Conservation (phyloP, 2,113 vertebrate species). For the Ptyas mucosa region DNA sequence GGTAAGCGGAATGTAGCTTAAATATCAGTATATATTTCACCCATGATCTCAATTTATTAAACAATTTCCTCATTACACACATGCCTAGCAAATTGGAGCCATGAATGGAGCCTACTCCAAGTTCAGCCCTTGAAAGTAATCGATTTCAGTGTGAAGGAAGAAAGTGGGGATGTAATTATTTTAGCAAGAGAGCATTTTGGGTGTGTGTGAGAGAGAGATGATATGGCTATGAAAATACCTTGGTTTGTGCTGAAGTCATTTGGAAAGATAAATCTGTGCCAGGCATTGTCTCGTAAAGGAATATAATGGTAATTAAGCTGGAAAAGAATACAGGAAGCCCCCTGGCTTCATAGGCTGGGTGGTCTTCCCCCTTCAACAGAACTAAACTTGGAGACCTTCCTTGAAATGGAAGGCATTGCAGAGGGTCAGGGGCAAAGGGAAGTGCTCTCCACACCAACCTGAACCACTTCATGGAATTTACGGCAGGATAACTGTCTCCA, state of each 20-base stretch:
- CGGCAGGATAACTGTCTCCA: no score
- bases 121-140: background rate
- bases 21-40: background rate
- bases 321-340: background rate
- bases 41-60: background rate
- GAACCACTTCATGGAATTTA: background rate
- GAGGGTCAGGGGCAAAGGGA: background rate
- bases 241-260: background rate
- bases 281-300: background rate
- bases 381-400: background rate
- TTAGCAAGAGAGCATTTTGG: background rate
- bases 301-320: background rate
- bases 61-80: no score
- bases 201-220: background rate
- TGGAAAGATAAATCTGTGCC: background rate
- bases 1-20: constrained; percentile 48
- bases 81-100: background rate
- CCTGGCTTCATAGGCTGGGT: background rate
- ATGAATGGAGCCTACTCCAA: fast-evolving
- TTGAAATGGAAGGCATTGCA: background rate
- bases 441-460: background rate
- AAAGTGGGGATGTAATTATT: background rate
- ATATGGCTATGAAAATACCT: background rate
- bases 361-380: background rate
- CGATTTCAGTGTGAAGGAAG: background rate